Conservation (phyloP, 2,888 invertebrate genomes). For the Metalampra italica region DNA sequence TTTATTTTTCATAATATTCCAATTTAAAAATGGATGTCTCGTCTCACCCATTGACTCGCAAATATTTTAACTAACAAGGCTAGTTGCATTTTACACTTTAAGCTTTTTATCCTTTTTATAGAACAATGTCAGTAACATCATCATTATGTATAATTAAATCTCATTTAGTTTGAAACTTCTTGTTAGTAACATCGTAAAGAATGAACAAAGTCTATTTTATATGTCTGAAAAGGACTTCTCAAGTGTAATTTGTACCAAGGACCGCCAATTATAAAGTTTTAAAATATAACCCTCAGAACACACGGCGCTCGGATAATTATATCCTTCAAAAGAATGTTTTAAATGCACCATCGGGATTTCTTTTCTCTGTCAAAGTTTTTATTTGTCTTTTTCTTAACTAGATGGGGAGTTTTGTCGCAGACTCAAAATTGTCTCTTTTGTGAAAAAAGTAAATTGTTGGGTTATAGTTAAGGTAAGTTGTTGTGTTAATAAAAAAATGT, state of each 20-base stretch:
- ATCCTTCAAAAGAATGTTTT: slow-evolving; percentile 44
- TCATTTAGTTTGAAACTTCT: too few relatives aligned
- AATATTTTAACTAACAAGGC: too few relatives aligned
- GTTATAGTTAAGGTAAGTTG: background rate
- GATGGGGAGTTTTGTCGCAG: slow-evolving; percentile 17
- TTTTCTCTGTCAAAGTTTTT: slow-evolving; percentile 25
- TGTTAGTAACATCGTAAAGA: background rate
- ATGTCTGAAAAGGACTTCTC: slow-evolving; percentile 37
- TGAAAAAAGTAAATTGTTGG: background rate
- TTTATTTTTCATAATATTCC: too few relatives aligned
- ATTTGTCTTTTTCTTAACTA: slow-evolving; percentile 25
- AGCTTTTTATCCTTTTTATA: too few relatives aligned
- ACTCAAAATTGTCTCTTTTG: background rate
- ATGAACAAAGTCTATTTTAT: slow-evolving; percentile 9
- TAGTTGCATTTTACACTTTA: too few relatives aligned
- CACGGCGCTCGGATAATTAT: slow-evolving; percentile 40
- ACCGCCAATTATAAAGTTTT: slow-evolving; percentile 51
- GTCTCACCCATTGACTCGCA: too few relatives aligned
- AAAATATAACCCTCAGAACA: slow-evolving; percentile 45
- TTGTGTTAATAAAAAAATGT: slow-evolving; percentile 1
- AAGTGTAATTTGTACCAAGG: slow-evolving; percentile 41
- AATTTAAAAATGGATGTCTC: too few relatives aligned
- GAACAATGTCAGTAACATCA: too few relatives aligned
- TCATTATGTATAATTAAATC: too few relatives aligned
- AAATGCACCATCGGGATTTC: slow-evolving; percentile 29